Evolutionary conservation across 2,888 invertebrate species (phyloP), one percentile per base, ranked within the genome.

Genomic region (Chymomyza fuscimana): DNA sequence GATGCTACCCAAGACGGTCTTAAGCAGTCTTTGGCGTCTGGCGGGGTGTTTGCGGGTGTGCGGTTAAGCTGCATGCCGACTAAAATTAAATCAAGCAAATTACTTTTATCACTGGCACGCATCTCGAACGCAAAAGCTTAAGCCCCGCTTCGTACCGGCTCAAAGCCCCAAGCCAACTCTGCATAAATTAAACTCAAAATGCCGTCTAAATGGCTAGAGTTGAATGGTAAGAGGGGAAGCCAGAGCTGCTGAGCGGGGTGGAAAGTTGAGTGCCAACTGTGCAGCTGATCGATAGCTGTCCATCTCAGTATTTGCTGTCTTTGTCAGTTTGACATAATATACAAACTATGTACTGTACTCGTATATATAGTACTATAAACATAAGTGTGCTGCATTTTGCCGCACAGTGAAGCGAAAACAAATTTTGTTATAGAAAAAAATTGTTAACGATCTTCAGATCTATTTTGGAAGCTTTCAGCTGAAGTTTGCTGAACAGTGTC

Each of bases 91-190:
- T 85, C 85, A 85, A 85, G 85, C 85, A 85, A 85, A 85, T 85
- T 85, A 87, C 87, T 87, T 85, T 87, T 85, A 85, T 86, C 85
- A 81, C 80, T 80, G 86, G 83, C 87, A 86, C 87, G 82, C 86
- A 85, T 85, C 87, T 83, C 80, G 70, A 82, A 87, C 87, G 85
- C 84, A 85, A 86, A 74, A 83, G 86, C 81, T 77, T 80, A 82
- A 87, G 80, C 76, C 73, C 75, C 87, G 72, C 10, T 59, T 9
- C 25, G 29, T 59, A 59, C 9, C 46, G 15, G 63, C 65, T 58
- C 16, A n/a, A 22, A 22, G 19, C 54, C 54, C 54, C 83, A 64
- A 87, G 83, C 83, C 66, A 64, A 74, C 79, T 46, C 40, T 86
- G 83, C 83, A 83, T 87, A 83, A 83, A 83, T 83, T 83, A 87